phyloP scores from a whole-genome alignment of 1,140 invertebrate species.

The Lepidostoma basale region DNA sequence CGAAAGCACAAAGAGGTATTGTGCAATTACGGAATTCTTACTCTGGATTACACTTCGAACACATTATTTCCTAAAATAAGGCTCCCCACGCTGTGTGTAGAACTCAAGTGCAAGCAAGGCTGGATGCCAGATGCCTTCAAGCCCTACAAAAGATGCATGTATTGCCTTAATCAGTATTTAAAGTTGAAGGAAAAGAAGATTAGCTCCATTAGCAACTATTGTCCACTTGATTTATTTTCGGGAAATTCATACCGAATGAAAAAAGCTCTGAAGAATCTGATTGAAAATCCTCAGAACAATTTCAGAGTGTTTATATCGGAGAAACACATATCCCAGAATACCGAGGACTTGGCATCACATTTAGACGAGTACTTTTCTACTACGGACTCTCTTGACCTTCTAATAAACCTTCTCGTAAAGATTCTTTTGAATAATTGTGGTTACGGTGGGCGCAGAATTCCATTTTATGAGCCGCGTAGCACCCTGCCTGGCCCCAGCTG shows the following conservation, averaged over 20 bases:
- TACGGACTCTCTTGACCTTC: not conserved
- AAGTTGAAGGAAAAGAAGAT: constrained; percentile 66
- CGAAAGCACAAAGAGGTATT: constrained; percentile 50
- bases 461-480: no score
- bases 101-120: constrained; percentile 81
- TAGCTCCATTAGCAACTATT: constrained; percentile 63
- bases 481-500: no score
- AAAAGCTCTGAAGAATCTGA: constrained; percentile 63
- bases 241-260: constrained; percentile 66
- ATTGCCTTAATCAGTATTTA: constrained; percentile 72
- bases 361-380: constrained; percentile 34
- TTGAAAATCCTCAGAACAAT: constrained; percentile 75
- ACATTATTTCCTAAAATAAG: constrained; percentile 45
- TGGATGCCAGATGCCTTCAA: constrained; percentile 62
- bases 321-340: constrained; percentile 62
- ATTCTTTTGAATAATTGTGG: constrained; percentile 1
- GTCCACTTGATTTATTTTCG: constrained; percentile 77
- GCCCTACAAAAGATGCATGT: constrained; percentile 66
- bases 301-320: constrained; percentile 72
- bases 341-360: not conserved
- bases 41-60: constrained; percentile 53
- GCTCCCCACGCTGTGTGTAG: constrained; percentile 64
- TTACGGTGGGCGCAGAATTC: no score
- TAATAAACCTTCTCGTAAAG: constrained; percentile 1
- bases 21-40: constrained; percentile 52